phyloP scores from a whole-genome alignment of 2,113 vertebrate species.

The Maccullochella peelii region DNA sequence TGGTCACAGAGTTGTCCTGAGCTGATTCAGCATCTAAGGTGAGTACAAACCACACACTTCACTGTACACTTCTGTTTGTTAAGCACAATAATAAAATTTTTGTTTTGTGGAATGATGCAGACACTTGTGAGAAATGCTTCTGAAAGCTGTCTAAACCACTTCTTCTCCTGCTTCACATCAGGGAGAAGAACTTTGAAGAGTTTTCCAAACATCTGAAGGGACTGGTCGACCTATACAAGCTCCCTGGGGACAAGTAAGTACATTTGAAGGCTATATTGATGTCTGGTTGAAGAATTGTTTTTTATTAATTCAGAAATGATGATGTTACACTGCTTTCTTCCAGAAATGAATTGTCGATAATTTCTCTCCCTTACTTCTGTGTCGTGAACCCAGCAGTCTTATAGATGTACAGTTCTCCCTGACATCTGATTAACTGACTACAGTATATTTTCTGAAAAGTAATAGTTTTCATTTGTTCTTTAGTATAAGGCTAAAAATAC shows the following conservation, averaged over 20 bases:
- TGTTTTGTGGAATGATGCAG: background rate
- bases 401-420: background rate
- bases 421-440: too few relatives aligned
- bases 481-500: background rate
- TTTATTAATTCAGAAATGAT: background rate
- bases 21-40: constrained; percentile 96
- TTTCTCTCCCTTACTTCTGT: background rate
- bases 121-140: background rate
- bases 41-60: constrained; percentile 64
- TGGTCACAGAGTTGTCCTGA: constrained; percentile 93
- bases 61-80: background rate
- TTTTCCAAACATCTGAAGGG: constrained; percentile 98
- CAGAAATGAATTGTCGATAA: background rate
- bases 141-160: background rate
- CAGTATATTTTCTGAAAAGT: background rate
- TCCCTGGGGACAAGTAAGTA: constrained; percentile 97
- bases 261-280: background rate
- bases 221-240: constrained; percentile 96
- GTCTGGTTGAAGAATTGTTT: background rate
- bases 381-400: background rate
- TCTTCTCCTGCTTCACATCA: constrained; percentile 67
- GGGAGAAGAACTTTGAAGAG: constrained; percentile 98
- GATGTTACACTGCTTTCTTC: too few relatives aligned
- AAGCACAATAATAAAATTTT: background rate
- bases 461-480: background rate